A percentile compares a stretch with the other conserved stretches of the same genome.
Evolutionary conservation across 1,140 invertebrate species (phyloP).

Genomic region (Drosophila auraria): DNA sequence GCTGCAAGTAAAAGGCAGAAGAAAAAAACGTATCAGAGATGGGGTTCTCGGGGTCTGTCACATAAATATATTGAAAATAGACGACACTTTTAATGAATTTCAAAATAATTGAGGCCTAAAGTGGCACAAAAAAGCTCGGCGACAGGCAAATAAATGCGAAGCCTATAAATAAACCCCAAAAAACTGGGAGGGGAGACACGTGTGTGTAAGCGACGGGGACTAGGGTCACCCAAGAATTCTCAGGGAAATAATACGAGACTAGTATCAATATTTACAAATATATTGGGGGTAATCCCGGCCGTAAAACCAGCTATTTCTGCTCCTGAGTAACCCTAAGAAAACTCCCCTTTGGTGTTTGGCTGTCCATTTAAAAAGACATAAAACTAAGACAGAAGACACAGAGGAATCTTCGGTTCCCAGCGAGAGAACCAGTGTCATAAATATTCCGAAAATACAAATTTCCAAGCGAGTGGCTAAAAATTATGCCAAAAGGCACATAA

Average conservation of each 20-base stretch:
- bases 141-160: slow-evolving; percentile 73
- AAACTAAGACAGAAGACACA: slow-evolving; percentile 43
- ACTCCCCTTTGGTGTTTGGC: slow-evolving; percentile 60
- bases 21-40: background rate
- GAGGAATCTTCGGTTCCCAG: background rate
- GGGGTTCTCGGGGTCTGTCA: background rate
- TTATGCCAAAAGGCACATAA: slow-evolving; percentile 69
- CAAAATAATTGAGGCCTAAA: slow-evolving; percentile 82
- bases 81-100: slow-evolving; percentile 81
- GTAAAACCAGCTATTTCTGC: slow-evolving; percentile 4
- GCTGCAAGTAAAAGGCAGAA: slow-evolving; percentile 24
- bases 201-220: background rate
- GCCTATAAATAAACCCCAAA: slow-evolving; percentile 65
- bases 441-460: slow-evolving; percentile 52
- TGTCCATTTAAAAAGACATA: slow-evolving; percentile 78
- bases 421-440: slow-evolving; percentile 51
- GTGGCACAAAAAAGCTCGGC: slow-evolving; percentile 70
- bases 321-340: slow-evolving; percentile 38
- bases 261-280: slow-evolving; percentile 17
- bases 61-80: slow-evolving; percentile 75
- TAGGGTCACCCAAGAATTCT: slow-evolving; percentile 2
- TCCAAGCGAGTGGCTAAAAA: slow-evolving; percentile 47
- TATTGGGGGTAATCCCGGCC: background rate
- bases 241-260: background rate
- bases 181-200: slow-evolving; percentile 4